phyloP scores from a whole-genome alignment of 2,113 vertebrate species.

The Cryptotis parvus region DNA sequence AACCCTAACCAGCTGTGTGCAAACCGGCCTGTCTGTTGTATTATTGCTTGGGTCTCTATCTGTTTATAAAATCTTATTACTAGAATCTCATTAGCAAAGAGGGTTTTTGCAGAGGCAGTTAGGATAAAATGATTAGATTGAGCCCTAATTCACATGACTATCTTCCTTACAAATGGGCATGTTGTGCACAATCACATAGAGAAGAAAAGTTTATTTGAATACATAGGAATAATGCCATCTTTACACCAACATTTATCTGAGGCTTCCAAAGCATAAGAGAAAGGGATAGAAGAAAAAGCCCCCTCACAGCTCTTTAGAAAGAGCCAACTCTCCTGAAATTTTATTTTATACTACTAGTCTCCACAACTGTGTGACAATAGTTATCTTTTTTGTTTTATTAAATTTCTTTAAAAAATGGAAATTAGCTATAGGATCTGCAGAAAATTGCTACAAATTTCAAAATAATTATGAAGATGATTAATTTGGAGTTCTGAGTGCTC shows the following conservation, averaged over 20 bases:
- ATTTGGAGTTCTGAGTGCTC: neutral
- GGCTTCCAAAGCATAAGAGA: neutral
- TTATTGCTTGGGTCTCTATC: too few species aligned
- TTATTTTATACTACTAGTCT: neutral
- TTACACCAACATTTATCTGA: neutral
- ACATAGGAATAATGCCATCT: neutral
- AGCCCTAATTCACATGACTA: neutral
- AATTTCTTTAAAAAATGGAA: neutral
- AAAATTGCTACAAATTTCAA: neutral
- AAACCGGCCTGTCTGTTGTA: too few species aligned
- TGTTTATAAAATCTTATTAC: too few species aligned
- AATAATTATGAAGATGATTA: neutral
- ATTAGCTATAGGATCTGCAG: neutral
- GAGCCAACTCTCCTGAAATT: neutral
- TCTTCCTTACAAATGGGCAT: neutral
- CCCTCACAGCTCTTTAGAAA: neutral
- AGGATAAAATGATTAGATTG: neutral
- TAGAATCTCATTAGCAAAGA: neutral
- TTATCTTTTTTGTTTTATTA: neutral
- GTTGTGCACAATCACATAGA: neutral
- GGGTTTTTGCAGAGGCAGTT: neutral
- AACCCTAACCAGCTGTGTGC: too few species aligned
- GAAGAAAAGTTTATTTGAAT: neutral
- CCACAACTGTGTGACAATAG: neutral
- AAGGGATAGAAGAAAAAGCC: neutral